Percentiles rank a stretch among this genome's conserved stretches.
These are phyloP conservation scores for Arrhamphus sclerolepis DNA, from an alignment of 2,797 vertebrate species.

Conservation along the genomic window DNA sequence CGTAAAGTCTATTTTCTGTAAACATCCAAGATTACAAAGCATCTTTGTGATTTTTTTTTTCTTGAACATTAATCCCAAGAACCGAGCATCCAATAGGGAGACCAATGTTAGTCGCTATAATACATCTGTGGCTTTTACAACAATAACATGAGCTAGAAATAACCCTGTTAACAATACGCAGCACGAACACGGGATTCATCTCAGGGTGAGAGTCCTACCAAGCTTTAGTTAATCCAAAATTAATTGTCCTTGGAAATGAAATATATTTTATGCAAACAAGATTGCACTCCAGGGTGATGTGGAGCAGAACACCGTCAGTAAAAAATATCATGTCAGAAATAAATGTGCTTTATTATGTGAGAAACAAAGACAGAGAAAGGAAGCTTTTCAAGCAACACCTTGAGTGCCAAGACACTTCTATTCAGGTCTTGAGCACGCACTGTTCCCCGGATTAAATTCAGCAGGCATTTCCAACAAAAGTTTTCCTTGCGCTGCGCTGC, in stretches of 20 bases:
- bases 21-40: too few relatives aligned
- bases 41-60: too few relatives aligned
- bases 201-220: constrained; percentile 25
- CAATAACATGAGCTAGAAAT: constrained; percentile 6
- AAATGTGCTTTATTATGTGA: constrained; percentile 6
- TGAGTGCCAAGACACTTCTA: constrained; percentile 8
- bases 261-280: constrained; percentile 10
- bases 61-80: too few relatives aligned
- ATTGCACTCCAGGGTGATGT: constrained; percentile 15
- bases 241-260: constrained; percentile 40
- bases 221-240: constrained; percentile 46
- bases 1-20: too few relatives aligned
- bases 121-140: too few relatives aligned
- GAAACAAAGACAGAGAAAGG: constrained; percentile 30
- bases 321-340: constrained; percentile 14
- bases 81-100: too few relatives aligned
- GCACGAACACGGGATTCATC: constrained; percentile 3
- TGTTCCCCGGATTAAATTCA: constrained; percentile 28
- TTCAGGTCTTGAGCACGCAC: constrained; percentile 13
- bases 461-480: constrained; percentile 15
- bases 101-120: too few relatives aligned
- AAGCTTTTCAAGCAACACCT: background rate
- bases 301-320: constrained; percentile 9
- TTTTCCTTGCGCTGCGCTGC: constrained; percentile 10
- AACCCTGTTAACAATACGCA: constrained; percentile 15